phyloP scores from a whole-genome alignment of 2,797 vertebrate species.

The Etheostoma nigrum region DNA sequence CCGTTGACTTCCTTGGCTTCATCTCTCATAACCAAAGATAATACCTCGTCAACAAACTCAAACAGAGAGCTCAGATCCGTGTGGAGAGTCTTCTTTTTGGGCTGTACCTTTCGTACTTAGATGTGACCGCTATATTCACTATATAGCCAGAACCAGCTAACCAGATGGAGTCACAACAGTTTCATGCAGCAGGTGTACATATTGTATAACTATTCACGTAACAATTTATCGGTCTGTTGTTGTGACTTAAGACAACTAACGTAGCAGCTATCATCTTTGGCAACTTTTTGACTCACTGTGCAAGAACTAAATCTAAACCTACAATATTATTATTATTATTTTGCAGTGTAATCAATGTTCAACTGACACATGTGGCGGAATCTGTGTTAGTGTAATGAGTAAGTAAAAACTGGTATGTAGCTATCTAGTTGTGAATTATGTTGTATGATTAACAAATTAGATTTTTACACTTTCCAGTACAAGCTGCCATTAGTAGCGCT shows the following conservation, averaged over 20 bases:
- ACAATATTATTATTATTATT: neutral
- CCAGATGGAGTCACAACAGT: neutral
- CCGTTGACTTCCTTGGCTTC: neutral
- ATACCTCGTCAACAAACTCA: neutral
- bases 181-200: neutral
- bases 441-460: conserved; percentile 17
- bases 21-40: neutral
- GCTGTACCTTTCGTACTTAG: too few species aligned
- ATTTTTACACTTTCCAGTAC: conserved; percentile 6
- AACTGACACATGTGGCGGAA: neutral
- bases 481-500: neutral
- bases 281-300: too few species aligned
- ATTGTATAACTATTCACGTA: neutral
- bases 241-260: neutral
- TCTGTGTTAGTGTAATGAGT: neutral
- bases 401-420: neutral
- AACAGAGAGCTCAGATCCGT: conserved; percentile 1
- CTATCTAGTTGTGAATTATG: neutral
- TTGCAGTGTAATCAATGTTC: neutral
- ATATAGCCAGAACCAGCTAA: neutral
- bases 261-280: too few species aligned
- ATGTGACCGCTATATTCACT: neutral
- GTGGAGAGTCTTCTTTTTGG: neutral
- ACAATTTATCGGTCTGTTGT: neutral
- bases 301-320: neutral